Base-by-base conservation (phyloP, 2,797 vertebrate genomes). In the Danio aesculapii region DNA sequence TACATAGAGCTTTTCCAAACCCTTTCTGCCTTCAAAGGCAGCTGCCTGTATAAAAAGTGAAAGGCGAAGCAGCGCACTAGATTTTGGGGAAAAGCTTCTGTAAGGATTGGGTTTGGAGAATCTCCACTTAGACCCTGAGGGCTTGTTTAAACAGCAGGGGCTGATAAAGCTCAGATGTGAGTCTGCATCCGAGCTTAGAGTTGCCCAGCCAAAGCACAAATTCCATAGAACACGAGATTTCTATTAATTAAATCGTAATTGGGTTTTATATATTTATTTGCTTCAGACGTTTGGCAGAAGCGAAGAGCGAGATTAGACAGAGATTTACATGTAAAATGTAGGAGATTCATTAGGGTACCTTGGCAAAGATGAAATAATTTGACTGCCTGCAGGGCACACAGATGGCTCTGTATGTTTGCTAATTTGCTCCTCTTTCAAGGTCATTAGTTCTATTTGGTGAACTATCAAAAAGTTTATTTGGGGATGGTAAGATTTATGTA, bases 181-280 rank as follows among this genome's bases (percentile, higher is more conserved):
- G 89, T 88, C 87, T 87, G 81, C 81, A 86, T 81, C 52, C 83
- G 91, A 83, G 88, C 87, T 88, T 91, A 90, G 91, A 90, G 87
- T 85, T 89, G 86, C 90, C 87, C 84, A 92, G 90, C 90, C 89
- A 92, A 91, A 87, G 91, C 85, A 91, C 86, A 92, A 92, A 92
- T 93, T 93, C 90, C 91, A 92, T 86, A 88, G 90, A 92, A 93
- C 87, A 87, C 90, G 92, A 91, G 92, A 92, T 92, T 93, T 93
- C 93, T 92, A 93, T 94, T 94, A 95, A 95, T 95, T 94, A 94
- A 94, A 94, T 92, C 92, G 92, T 94, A 95, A 94, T 94, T 94
- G 92, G 92, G 92, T 94, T 94, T 95, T 94, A 93, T 94, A 94
- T 94, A 93, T 95, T 94, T 94, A 94, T 95, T 95, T 94, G 92